These are phyloP conservation scores for Enoplosus armatus DNA, from an alignment of 2,797 vertebrate genomes.

Conservation along the genomic window DNA sequence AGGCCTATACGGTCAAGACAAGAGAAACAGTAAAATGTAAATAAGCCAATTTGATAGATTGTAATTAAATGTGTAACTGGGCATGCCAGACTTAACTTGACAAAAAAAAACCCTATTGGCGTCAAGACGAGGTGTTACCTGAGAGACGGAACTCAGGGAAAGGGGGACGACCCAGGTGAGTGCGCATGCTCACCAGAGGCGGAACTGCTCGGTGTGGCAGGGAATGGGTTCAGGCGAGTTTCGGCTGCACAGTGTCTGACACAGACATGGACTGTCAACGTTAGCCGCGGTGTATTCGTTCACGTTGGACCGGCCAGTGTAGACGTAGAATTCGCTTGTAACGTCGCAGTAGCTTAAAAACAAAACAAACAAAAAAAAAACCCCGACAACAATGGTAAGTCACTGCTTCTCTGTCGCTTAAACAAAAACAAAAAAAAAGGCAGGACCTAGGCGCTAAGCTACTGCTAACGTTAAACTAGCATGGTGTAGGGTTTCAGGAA, in stretches of 20 bases:
- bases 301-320: constrained; percentile 12
- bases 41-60: no score
- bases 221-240: constrained; percentile 31
- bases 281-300: constrained; percentile 22
- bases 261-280: constrained; percentile 63
- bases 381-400: constrained; percentile 68
- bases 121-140: no score
- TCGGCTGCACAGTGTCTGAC: constrained; percentile 11
- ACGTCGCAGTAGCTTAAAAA: background rate
- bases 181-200: constrained; percentile 73
- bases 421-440: background rate
- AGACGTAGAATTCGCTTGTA: constrained; percentile 2
- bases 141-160: background rate
- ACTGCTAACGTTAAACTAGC: constrained; percentile 38
- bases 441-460: constrained; percentile 44
- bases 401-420: background rate
- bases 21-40: no score
- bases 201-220: constrained; percentile 50
- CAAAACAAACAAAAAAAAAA: no score
- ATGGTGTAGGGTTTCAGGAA: constrained; percentile 79
- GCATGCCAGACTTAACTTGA: background rate
- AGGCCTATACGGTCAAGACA: no score
- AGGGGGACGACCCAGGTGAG: no score
- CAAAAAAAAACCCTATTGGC: no score
- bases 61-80: background rate